Evolutionary conservation across 2,113 vertebrate species (phyloP).

Genomic region (Ramphastos sulfuratus): DNA sequence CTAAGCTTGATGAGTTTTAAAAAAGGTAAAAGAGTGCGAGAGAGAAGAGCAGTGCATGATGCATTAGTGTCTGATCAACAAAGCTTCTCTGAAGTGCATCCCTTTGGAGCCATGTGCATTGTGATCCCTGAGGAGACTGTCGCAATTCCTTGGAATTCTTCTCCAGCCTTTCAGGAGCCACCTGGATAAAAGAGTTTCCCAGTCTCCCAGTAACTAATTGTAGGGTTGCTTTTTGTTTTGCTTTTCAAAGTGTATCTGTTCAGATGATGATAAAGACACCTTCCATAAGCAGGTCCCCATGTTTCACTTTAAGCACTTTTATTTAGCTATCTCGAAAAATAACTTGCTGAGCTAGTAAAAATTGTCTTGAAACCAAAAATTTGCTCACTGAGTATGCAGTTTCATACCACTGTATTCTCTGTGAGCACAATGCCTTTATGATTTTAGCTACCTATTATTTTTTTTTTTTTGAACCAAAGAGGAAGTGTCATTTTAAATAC

Average conservation of each 20-base stretch:
- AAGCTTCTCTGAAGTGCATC: not conserved
- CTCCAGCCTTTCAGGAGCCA: slow-evolving; percentile 13
- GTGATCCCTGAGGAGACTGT: not conserved
- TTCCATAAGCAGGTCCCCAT: not conserved
- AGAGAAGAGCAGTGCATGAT: not conserved
- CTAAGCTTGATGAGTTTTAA: not conserved
- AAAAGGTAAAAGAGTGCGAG: not conserved
- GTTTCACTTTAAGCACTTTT: not conserved
- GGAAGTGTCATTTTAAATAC: not conserved
- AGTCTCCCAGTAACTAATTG: not conserved
- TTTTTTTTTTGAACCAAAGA: not conserved
- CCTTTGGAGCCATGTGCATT: not conserved
- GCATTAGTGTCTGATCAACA: not conserved
- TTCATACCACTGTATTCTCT: not conserved
- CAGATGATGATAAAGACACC: not conserved
- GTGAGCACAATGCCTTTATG: not conserved
- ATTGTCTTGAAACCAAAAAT: not conserved
- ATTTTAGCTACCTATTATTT: not conserved
- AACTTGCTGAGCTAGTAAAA: not conserved
- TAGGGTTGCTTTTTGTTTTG: not conserved
- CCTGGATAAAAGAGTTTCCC: not conserved
- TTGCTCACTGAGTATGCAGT: not conserved
- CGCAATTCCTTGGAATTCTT: slow-evolving; percentile 25
- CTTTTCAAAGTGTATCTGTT: not conserved
- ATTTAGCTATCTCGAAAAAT: not conserved